phyloP scores from a whole-genome alignment of 1,140 invertebrate genomes.

The Lucilia sericata region DNA sequence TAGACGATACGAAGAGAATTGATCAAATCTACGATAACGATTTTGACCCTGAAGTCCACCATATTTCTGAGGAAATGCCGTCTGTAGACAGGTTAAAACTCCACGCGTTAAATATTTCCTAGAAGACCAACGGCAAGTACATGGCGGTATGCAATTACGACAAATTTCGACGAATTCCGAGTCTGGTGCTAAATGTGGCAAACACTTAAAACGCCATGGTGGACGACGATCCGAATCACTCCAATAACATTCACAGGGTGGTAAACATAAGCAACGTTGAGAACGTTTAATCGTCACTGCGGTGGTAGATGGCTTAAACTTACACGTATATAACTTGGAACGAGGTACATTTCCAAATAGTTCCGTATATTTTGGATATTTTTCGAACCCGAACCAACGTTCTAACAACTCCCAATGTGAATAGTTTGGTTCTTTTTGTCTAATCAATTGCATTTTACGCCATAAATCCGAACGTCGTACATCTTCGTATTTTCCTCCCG shows the following conservation, averaged over 20 bases:
- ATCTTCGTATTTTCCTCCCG: constrained; percentile 56
- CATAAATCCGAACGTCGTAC: constrained; percentile 59
- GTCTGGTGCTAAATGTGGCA: background rate
- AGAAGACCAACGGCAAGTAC: constrained; percentile 43
- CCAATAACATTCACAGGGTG: constrained; percentile 44
- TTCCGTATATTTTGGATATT: background rate
- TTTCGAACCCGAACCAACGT: constrained; percentile 12
- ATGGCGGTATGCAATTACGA: constrained; percentile 26
- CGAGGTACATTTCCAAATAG: constrained; percentile 3
- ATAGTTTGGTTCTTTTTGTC: background rate
- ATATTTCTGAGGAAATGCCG: constrained; percentile 36
- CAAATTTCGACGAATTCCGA: background rate
- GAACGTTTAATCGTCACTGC: background rate
- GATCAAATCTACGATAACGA: background rate
- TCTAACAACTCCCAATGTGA: constrained; percentile 46
- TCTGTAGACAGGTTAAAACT: constrained; percentile 28
- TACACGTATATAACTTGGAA: constrained; percentile 25
- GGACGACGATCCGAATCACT: background rate
- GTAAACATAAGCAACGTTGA: background rate
- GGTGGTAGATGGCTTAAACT: background rate
- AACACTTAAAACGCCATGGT: constrained; percentile 33
- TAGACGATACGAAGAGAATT: background rate
- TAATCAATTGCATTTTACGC: constrained; percentile 50
- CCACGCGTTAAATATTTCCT: background rate
- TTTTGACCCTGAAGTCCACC: background rate